Conservation (phyloP, 2,113 vertebrate genomes). For the Seriola dumerili region DNA sequence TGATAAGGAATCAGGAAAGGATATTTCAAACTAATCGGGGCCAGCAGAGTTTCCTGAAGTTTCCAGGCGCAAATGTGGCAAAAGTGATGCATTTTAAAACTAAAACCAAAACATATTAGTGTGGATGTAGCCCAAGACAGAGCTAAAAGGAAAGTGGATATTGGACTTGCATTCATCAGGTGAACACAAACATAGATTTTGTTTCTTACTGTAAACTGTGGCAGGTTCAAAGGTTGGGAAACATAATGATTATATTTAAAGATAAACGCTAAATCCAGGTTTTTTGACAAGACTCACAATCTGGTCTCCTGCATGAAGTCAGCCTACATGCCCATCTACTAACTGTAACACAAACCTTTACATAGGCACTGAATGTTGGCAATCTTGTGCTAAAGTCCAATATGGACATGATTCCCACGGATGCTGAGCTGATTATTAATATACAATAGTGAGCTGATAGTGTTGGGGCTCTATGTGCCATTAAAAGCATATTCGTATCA, state of each 20-base stretch:
- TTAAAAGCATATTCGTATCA: slow-evolving; percentile 33
- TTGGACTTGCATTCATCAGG: no score
- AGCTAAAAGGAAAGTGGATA: no score
- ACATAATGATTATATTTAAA: not conserved
- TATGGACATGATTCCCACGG: not conserved
- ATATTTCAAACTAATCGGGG: no score
- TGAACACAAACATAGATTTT: no score
- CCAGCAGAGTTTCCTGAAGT: no score
- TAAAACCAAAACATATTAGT: no score
- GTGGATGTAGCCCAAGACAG: no score
- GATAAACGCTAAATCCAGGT: not conserved
- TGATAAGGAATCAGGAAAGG: no score
- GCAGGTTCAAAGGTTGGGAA: slow-evolving; percentile 7
- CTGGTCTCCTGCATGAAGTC: not conserved
- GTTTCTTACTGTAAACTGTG: not conserved
- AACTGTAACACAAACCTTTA: not conserved
- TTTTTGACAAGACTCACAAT: not conserved
- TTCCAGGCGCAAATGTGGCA: no score
- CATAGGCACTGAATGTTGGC: not conserved
- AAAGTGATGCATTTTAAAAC: no score
- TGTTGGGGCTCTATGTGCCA: not conserved
- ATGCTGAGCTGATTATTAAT: not conserved
- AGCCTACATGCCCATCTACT: not conserved
- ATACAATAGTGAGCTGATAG: not conserved
- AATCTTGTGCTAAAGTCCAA: not conserved